A percentile compares a stretch with the other conserved stretches of the same genome.
Evolutionary conservation across 2,797 vertebrate genomes (phyloP).

Genomic region (Ctenosaura bakeri): DNA sequence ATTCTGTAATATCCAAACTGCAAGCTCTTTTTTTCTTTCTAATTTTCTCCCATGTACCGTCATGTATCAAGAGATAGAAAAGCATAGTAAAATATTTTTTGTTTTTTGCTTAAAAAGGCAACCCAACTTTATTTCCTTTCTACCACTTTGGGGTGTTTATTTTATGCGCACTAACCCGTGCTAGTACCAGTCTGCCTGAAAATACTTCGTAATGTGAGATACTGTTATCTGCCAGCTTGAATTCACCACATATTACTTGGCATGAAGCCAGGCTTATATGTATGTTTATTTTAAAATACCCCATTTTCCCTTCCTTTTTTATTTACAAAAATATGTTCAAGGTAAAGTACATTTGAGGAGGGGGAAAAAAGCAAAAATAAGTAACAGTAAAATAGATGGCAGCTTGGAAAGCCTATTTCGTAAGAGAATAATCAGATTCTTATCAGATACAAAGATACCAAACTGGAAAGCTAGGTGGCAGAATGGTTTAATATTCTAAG

Average conservation of each 20-base stretch:
- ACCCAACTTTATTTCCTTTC: not conserved
- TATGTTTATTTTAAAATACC: not conserved
- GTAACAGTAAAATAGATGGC: not conserved
- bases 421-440: conserved; percentile 1
- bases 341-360: not conserved
- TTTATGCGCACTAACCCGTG: not conserved
- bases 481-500: conserved; percentile 18
- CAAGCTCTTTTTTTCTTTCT: not conserved
- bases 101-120: no score
- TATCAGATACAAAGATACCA: conserved; percentile 26
- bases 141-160: not conserved
- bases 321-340: not conserved
- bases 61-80: not conserved
- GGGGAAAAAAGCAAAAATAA: conserved; percentile 20
- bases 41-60: not conserved
- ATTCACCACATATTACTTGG: not conserved
- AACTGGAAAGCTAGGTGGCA: conserved; percentile 17
- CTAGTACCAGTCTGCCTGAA: not conserved
- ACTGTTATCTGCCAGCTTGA: not conserved
- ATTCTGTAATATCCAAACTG: not conserved
- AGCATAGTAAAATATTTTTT: not conserved
- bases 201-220: not conserved
- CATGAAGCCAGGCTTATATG: not conserved
- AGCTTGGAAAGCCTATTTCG: not conserved
- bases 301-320: not conserved